Conservation (phyloP, 2,113 vertebrate genomes). For the Axis porcinus region DNA sequence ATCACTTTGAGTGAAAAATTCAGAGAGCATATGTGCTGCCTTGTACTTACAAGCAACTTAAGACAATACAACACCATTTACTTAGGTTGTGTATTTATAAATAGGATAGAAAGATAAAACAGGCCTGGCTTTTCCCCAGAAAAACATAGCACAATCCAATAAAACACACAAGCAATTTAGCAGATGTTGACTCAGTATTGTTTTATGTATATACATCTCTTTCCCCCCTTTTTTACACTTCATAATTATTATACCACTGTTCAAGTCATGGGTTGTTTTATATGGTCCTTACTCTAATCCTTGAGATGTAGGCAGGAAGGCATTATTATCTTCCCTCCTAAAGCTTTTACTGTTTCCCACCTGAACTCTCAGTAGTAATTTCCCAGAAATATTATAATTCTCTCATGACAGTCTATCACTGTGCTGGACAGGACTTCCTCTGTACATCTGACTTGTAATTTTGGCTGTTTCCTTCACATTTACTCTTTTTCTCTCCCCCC, state of each 20-base stretch:
- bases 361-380: not conserved
- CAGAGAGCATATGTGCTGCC: not conserved
- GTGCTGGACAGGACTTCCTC: not conserved
- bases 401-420: not conserved
- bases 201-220: not conserved
- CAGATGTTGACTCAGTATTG: not conserved
- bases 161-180: slow-evolving; percentile 22
- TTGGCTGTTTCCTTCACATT: not conserved
- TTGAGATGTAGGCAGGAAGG: not conserved
- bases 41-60: slow-evolving; percentile 53
- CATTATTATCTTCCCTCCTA: not conserved
- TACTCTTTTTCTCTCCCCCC: not conserved
- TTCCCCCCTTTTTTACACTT: not conserved
- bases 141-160: slow-evolving; percentile 23
- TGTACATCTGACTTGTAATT: not conserved
- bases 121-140: not conserved
- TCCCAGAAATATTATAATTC: not conserved
- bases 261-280: not conserved
- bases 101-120: slow-evolving; percentile 8
- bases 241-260: not conserved
- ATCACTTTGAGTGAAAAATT: slow-evolving; percentile 52
- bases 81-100: not conserved
- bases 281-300: not conserved
- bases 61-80: slow-evolving; percentile 14
- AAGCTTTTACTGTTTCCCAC: not conserved